Percentiles rank a stretch among this genome's conserved stretches.
Evolutionary conservation across 2,797 vertebrate species (phyloP).

Genomic region (Staurois parvus): DNA sequence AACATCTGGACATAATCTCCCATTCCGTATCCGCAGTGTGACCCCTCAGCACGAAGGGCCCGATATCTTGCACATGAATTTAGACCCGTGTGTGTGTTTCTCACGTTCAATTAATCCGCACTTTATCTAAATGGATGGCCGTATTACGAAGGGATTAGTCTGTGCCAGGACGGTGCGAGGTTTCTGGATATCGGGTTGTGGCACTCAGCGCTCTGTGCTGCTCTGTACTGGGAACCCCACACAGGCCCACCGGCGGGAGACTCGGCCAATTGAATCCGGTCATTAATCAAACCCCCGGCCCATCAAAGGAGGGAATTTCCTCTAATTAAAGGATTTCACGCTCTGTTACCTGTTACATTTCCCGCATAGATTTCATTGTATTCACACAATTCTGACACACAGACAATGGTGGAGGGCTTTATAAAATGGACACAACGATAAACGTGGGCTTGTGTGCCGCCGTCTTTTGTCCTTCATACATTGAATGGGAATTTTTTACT

Average conservation of each 20-base stretch:
- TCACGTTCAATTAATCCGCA: neutral
- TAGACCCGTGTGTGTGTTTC: neutral
- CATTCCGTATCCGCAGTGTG: slow-evolving; percentile 4
- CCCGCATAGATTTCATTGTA: slow-evolving; percentile 9
- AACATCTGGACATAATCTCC: neutral
- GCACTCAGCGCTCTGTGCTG: neutral
- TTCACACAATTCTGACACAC: slow-evolving; percentile 6
- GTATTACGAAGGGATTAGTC: slow-evolving; percentile 24
- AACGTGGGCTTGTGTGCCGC: too few species aligned
- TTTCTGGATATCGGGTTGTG: slow-evolving; percentile 31
- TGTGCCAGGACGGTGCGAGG: neutral
- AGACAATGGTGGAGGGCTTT: too few species aligned
- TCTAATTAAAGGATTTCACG: neutral
- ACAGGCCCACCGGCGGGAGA: too few species aligned
- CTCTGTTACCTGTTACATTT: neutral
- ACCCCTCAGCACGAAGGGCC: neutral
- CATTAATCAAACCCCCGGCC: slow-evolving; percentile 21
- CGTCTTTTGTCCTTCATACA: too few species aligned
- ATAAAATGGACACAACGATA: too few species aligned
- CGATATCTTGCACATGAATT: slow-evolving; percentile 11
- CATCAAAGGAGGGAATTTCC: neutral
- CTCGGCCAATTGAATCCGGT: neutral
- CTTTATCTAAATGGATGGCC: neutral
- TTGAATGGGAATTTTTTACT: too few species aligned
- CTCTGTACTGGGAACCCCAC: too few species aligned